phyloP scores from a whole-genome alignment of 1,140 invertebrate genomes.

The Lethrus apterus region DNA sequence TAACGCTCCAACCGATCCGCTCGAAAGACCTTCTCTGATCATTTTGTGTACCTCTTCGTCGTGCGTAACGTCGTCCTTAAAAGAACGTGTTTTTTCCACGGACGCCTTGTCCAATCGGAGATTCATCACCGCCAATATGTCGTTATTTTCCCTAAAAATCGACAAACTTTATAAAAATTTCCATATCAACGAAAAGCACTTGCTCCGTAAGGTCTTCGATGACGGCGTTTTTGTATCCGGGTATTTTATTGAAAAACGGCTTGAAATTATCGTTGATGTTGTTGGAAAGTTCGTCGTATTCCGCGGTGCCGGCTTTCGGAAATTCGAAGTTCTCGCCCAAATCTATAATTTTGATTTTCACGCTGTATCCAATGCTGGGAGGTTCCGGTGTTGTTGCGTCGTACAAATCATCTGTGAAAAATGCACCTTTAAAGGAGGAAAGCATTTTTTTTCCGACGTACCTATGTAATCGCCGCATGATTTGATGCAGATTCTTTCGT shows the following conservation, averaged over 20 bases:
- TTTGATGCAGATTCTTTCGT: conserved; percentile 74
- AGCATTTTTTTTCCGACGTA: no score
- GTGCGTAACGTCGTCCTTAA: conserved; percentile 43
- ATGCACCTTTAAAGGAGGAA: no score
- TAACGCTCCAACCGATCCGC: conserved; percentile 66
- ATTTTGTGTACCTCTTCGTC: conserved; percentile 40
- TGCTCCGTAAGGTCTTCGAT: conserved; percentile 68
- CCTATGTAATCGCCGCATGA: conserved; percentile 61
- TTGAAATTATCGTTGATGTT: conserved; percentile 59
- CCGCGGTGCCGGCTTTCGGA: conserved; percentile 57
- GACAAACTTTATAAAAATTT: conserved; percentile 4
- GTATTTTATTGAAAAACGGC: conserved; percentile 52
- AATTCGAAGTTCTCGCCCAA: conserved; percentile 68
- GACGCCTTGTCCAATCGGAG: conserved; percentile 58
- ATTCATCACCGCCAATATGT: conserved; percentile 58
- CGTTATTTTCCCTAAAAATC: conserved; percentile 47
- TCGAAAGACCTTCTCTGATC: conserved; percentile 53
- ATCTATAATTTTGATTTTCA: conserved; percentile 67
- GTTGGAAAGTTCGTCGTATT: conserved; percentile 66
- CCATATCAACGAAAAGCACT: conserved; percentile 31
- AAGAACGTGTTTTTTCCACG: conserved; percentile 50
- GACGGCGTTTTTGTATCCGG: conserved; percentile 64
- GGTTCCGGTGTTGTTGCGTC: conserved; percentile 54
- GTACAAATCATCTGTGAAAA: conserved; percentile 45
- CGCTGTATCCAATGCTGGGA: conserved; percentile 57